Conservation (phyloP, 1,140 invertebrate species). For the Drosophila kohkoa region DNA sequence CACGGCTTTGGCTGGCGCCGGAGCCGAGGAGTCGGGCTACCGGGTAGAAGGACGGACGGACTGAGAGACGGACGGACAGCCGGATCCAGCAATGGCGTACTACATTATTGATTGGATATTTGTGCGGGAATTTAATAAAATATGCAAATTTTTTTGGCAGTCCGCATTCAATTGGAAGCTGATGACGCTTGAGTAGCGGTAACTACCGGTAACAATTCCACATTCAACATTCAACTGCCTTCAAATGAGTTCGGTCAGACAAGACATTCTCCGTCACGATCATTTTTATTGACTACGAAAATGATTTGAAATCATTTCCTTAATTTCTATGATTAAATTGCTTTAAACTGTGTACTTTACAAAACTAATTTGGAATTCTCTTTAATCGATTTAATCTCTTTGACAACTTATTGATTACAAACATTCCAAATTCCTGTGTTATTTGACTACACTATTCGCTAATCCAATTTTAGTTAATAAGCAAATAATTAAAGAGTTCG, state of each 20-base stretch:
- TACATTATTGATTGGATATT: slow-evolving; percentile 83
- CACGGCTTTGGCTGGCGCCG: slow-evolving; percentile 62
- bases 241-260: neutral
- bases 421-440: too few relatives aligned
- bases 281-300: neutral
- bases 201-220: slow-evolving; percentile 34
- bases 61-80: slow-evolving; percentile 13
- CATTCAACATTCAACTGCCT: neutral
- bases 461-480: neutral
- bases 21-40: too few relatives aligned
- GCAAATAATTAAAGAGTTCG: neutral
- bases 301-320: too few relatives aligned
- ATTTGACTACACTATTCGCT: too few relatives aligned
- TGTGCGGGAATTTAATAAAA: slow-evolving; percentile 81
- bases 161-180: slow-evolving; percentile 62
- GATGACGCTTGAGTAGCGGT: slow-evolving; percentile 29
- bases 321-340: too few relatives aligned
- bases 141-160: slow-evolving; percentile 71
- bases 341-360: neutral
- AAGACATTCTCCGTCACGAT: neutral
- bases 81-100: slow-evolving; percentile 63
- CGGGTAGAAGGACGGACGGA: too few relatives aligned
- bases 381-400: too few relatives aligned
- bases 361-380: too few relatives aligned
- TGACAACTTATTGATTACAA: too few relatives aligned